Evolutionary conservation across 2,888 invertebrate genomes (phyloP), one percentile per base, ranked within the genome.

Genomic region (Sclerodermus sp.): DNA sequence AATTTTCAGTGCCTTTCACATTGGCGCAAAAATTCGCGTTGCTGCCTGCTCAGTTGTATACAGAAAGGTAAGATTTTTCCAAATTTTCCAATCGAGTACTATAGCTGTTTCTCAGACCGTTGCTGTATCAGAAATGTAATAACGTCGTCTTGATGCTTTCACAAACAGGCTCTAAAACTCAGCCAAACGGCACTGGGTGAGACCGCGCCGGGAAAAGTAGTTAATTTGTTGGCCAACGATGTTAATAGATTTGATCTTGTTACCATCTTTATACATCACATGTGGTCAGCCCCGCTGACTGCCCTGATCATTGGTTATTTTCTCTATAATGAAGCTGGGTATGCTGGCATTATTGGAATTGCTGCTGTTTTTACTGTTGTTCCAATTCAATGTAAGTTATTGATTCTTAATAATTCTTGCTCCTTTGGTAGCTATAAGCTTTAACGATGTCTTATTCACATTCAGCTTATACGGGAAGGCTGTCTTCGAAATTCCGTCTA

Each of bases 241-340:
- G 96, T 96, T 15, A 91, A 91, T 76, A 86, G 96, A 55, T 91
- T 97, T 73, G 96, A 97, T 80, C 85, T 93, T 76, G 92, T 91
- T 10, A 89, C 91, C 59, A 86, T 95, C 53, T 92, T 91, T 74
- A 83, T 93, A 9, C 94, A 96, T 77, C 93, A 91, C 79, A 87
- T 96, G 79, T 94, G 95, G 93, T 84, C 93, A 12, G 87, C 93
- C 45, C 96, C 96, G 0, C 68, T 92, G 0, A 81, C 85, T 29
- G 67, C 86, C 1, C 61, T 85, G 0, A 85, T 88, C 30, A 89
- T 93, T 16, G 87, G 89, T 54, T 89, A 87, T 68, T 86, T 96
- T 56, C 83, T 93, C 48, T 95, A 89, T 81, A 78, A 79, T 29
- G 86, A 88, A 70, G 87, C 90, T 45, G 89, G 90, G 14, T 84